Conservation (phyloP, 2,888 invertebrate species). For the Nomada flava region DNA sequence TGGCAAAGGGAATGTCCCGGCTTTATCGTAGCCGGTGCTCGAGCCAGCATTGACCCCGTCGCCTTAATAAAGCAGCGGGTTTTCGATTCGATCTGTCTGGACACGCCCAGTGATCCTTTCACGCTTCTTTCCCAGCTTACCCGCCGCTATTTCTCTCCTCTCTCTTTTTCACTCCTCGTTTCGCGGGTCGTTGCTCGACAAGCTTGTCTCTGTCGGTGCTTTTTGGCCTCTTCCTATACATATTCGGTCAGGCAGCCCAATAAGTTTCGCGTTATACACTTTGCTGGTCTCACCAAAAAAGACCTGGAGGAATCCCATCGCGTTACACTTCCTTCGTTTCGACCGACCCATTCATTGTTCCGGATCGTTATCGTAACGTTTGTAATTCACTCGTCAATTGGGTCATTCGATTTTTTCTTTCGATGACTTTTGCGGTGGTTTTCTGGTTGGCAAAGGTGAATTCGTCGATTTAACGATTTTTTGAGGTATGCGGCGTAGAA, state of each 20-base stretch:
- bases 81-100: conserved; percentile 73
- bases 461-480: too few species aligned
- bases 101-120: conserved; percentile 78
- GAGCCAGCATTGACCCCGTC: conserved; percentile 65
- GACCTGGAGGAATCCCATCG: background rate
- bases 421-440: too few species aligned
- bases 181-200: conserved; percentile 21
- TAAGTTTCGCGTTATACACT: conserved; percentile 45
- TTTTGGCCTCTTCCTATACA: conserved; percentile 47
- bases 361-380: background rate
- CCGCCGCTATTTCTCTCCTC: conserved; percentile 48
- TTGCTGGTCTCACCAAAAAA: conserved; percentile 19
- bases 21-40: conserved; percentile 59
- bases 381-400: too few species aligned
- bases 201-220: conserved; percentile 40
- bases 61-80: conserved; percentile 75
- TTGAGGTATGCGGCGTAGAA: too few species aligned
- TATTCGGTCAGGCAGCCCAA: conserved; percentile 40
- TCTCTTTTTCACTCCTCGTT: conserved; percentile 50
- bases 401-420: too few species aligned
- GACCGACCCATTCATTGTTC: background rate
- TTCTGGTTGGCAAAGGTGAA: too few species aligned
- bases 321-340: conserved; percentile 20
- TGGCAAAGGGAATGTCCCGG: conserved; percentile 60
- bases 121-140: conserved; percentile 71